Evolutionary conservation across 2,797 vertebrate species (phyloP), one percentile per base, ranked within the genome.

Genomic region (Florisuga fusca): DNA sequence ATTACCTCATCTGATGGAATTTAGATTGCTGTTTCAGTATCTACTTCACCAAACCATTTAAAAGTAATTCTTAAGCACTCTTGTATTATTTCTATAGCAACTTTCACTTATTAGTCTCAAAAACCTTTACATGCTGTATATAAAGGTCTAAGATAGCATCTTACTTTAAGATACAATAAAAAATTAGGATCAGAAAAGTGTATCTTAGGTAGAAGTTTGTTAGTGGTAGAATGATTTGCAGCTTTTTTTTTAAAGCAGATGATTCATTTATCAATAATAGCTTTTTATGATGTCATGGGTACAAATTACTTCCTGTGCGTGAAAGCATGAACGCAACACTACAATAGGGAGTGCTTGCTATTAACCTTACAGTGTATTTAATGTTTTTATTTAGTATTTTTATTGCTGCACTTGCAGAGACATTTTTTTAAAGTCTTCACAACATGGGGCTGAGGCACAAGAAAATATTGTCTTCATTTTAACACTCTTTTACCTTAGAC

Each of bases 11-110:
- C 92, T 95, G 93, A 93, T 91, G 86, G 94, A 86, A 90, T 94
- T 94, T 90, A 92, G 95, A 94, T 94, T 94, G 88, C 78, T 51
- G 55, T 80, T 45, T 51, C 71, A 89, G 67, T 71, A 87, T 84
- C 92, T 89, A 82, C 92, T 92, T 93, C 94, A 73, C 36, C 3
- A 2, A 76, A 84, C 75, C 82, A 80, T 94, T 96, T 94, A 69
- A 90, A 93, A 95, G 91, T 69, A 86, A 87, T 91, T 92, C 72
- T 95, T 97, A 93, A 97, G 76, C 45, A 93, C 71, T 94, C 41
- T 59, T 80, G 57, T 95, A 77, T 94, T 95, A 92, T 91, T 92
- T 92, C 87, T 92, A 82, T 36, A 93, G 89, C 68, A 85, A 84
- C 83, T 94, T 95, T 59, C 84, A 84, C 84, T 91, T 90, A 85